Percentiles rank a stretch among this genome's conserved stretches.
phyloP scores from a whole-genome alignment of 2,797 vertebrate species.

The Mus minutoides region DNA sequence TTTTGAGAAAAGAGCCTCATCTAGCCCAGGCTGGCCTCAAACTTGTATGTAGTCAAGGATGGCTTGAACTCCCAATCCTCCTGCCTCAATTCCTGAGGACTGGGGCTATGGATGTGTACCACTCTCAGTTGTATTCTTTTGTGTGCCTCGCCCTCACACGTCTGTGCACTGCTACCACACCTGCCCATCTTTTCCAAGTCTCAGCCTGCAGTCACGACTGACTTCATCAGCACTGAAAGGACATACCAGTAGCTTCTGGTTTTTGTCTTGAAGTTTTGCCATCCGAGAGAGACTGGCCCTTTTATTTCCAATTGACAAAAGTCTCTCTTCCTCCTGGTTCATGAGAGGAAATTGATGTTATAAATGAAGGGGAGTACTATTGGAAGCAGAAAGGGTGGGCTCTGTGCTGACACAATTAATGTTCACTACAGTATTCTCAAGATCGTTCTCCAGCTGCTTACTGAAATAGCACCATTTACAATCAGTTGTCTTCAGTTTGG shows the following conservation, averaged over 20 bases:
- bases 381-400: neutral
- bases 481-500: neutral
- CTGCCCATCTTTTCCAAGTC: neutral
- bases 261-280: constrained; percentile 27
- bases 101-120: neutral
- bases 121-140: neutral
- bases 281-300: neutral
- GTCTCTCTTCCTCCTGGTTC: neutral
- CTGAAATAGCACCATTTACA: neutral
- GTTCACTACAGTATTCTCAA: neutral
- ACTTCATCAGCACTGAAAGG: neutral
- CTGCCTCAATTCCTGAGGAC: neutral
- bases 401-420: neutral
- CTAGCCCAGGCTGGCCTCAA: neutral
- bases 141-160: neutral
- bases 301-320: constrained; percentile 28
- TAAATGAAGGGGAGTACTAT: neutral
- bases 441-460: neutral
- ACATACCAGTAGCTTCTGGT: neutral
- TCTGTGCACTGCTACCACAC: no score
- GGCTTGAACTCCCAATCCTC: neutral
- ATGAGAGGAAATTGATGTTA: neutral
- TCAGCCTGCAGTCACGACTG: neutral
- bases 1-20: neutral
- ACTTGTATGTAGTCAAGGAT: neutral